Evolutionary conservation across 2,888 invertebrate genomes (phyloP), one percentile per base, ranked within the genome.

Genomic region (Athalia circularis): DNA sequence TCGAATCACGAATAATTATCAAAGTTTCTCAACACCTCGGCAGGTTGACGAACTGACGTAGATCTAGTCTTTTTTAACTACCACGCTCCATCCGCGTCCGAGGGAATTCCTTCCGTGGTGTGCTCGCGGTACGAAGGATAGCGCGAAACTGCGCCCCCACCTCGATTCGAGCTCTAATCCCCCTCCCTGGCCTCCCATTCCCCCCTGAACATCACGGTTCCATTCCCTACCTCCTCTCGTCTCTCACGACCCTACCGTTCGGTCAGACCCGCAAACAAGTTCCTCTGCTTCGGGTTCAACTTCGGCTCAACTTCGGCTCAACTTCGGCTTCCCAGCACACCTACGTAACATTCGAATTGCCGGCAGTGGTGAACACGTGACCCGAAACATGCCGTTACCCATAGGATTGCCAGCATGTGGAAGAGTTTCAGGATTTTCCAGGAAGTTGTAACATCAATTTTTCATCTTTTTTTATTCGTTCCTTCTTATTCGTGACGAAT

Each of bases 81-180:
- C 64, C 64, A 65, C 64, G 64, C 64, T 65, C 3, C 9, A 65
- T 43, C 29, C 45, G 64, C 45, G 54, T 54, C 54, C 48, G 43
- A 8, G 6, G 50, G 5, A 43, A 50, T 74, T 74, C 52, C 45
- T 74, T 74, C 50, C 13, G 50, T 64, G 43, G 52, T 82, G 88
- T 88, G 86, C 83, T 83, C 81, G 83, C 87, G 83, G 84, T 84
- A 84, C 88, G 87, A 84, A 88, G 86, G 88, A 87, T 88, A 82
- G 87, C 86, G 87, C 87, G 86, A 83, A 86, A 89, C 89, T 89
- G 89, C 88, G 86, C 87, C 86, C 85, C 86, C 85, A 83, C 86
- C 87, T 85, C 84, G 85, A 83, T 82, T 82, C 82, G 84, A 85
- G 83, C 86, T 83, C 83, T 81, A 81, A 81, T 57, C 83, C 86